phyloP scores from a whole-genome alignment of 2,113 vertebrate species.

The Cheirogaleus medius region DNA sequence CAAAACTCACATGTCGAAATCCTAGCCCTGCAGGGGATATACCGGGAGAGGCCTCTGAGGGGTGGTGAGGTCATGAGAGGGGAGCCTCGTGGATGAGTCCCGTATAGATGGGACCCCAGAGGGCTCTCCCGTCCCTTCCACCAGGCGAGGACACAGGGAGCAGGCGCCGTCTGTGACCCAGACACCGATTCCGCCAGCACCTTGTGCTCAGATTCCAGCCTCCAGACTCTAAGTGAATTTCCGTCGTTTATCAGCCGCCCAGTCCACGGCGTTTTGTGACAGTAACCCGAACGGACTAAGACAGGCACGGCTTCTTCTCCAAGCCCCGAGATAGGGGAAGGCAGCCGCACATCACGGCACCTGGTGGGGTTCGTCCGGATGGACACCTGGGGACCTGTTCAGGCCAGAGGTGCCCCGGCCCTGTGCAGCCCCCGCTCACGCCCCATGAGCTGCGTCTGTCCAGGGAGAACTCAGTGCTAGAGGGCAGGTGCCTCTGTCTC shows the following conservation, averaged over 20 bases:
- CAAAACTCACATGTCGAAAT: too few relatives aligned
- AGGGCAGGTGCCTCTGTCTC: conserved; percentile 48
- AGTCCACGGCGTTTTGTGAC: fast-evolving
- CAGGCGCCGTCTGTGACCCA: too few relatives aligned
- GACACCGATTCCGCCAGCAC: fast-evolving
- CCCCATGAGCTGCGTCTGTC: conserved; percentile 67
- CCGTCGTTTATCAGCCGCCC: fast-evolving
- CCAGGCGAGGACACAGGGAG: fast-evolving
- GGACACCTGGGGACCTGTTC: conserved; percentile 63
- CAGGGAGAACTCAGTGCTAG: conserved; percentile 69
- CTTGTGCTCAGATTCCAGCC: not conserved
- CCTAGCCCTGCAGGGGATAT: not conserved
- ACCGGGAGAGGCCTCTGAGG: not conserved
- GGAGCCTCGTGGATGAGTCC: not conserved
- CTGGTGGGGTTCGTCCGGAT: conserved; percentile 54
- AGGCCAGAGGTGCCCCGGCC: conserved; percentile 54
- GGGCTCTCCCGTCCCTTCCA: fast-evolving
- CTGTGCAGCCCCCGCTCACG: conserved; percentile 58
- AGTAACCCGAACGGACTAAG: fast-evolving
- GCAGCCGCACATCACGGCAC: not conserved
- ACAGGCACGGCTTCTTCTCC: not conserved
- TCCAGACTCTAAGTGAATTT: not conserved
- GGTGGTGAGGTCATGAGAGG: fast-evolving
- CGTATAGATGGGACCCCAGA: fast-evolving
- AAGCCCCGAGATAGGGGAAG: conserved; percentile 69